Percentiles rank a stretch among this genome's conserved stretches.
Conservation (phyloP, 2,888 invertebrate species). For the Drosophila neutralis region DNA sequence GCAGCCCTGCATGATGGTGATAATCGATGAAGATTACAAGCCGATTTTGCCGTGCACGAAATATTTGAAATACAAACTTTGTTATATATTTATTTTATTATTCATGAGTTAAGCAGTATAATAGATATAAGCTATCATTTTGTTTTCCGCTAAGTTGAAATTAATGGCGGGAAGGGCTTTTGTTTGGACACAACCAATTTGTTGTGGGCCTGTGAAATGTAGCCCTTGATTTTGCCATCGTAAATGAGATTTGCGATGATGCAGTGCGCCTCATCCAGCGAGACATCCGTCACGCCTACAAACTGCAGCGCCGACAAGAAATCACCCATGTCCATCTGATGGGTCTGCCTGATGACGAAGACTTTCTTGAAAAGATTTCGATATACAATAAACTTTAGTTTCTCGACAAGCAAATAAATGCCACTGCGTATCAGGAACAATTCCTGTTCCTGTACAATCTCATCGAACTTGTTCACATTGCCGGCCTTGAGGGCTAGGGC, state of each 20-base stretch:
- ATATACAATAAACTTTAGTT: conserved; percentile 96
- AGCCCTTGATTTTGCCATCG: conserved; percentile 98
- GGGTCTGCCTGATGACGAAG: conserved; percentile 90
- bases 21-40: neutral
- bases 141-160: conserved; percentile 85
- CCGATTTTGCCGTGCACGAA: neutral
- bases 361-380: conserved; percentile 97
- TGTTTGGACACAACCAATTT: conserved; percentile 99
- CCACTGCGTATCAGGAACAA: conserved; percentile 97
- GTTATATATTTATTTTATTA: neutral
- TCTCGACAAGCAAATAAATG: conserved; percentile 98
- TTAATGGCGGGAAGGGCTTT: conserved; percentile 95
- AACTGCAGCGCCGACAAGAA: conserved; percentile 93
- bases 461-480: conserved; percentile 92
- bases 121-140: neutral
- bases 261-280: conserved; percentile 97
- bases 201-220: conserved; percentile 98
- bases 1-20: conserved; percentile 33
- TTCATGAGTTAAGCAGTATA: neutral
- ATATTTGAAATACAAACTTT: neutral
- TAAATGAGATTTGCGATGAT: conserved; percentile 98
- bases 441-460: conserved; percentile 94
- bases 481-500: conserved; percentile 95
- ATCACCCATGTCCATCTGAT: conserved; percentile 94
- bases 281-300: conserved; percentile 93